phyloP scores from a whole-genome alignment of 2,888 invertebrate genomes.

The Xylophagus ater region DNA sequence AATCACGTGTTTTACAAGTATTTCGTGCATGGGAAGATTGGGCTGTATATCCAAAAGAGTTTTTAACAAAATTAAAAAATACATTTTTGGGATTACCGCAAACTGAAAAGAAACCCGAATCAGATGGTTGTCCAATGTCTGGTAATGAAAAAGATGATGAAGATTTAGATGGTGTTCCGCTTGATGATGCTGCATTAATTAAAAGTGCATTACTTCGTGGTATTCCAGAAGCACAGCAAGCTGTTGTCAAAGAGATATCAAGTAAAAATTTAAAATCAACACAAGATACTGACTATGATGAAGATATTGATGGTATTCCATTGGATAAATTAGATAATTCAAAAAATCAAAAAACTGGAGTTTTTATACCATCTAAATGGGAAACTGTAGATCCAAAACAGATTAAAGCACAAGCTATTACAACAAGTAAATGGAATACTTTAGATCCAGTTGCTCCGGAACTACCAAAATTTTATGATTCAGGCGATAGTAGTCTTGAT shows the following conservation, averaged over 20 bases:
- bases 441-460: conserved; percentile 44
- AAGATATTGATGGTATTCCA: conserved; percentile 63
- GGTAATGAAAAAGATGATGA: conserved; percentile 48
- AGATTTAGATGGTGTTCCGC: conserved; percentile 61
- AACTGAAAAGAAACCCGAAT: conserved; percentile 30
- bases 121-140: conserved; percentile 42
- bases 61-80: conserved; percentile 76
- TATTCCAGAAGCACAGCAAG: conserved; percentile 28
- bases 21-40: conserved; percentile 97
- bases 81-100: conserved; percentile 69
- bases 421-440: conserved; percentile 80
- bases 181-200: conserved; percentile 72
- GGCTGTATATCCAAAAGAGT: conserved; percentile 89
- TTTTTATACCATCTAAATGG: conserved; percentile 90
- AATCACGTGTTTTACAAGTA: conserved; percentile 76
- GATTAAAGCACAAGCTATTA: conserved; percentile 70
- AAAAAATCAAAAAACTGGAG: conserved; percentile 39
- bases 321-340: conserved; percentile 41
- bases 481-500: conserved; percentile 24
- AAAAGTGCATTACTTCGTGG: conserved; percentile 51
- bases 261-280: conserved; percentile 19
- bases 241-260: conserved; percentile 31
- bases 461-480: conserved; percentile 34
- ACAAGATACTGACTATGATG: conserved; percentile 36
- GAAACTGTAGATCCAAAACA: conserved; percentile 88